Evolutionary conservation across 2,888 invertebrate genomes (phyloP).

Genomic region (Mimas tiliae): DNA sequence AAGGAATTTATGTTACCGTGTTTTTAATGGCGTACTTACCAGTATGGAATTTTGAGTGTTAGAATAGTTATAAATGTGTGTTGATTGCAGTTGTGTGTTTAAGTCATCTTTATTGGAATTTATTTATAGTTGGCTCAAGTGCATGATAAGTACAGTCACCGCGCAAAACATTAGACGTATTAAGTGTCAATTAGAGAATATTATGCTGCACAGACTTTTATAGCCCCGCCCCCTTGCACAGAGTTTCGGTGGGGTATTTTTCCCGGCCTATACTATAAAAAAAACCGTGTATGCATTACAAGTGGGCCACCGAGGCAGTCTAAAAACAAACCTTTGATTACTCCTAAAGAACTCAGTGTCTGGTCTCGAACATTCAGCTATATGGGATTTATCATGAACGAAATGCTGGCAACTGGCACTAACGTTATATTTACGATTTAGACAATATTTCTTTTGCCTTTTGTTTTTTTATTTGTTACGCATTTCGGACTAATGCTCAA

Average conservation of each 20-base stretch:
- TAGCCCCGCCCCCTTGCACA: no score
- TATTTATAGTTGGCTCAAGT: not conserved
- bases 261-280: no score
- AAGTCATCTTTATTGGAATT: not conserved
- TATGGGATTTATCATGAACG: constrained; percentile 51
- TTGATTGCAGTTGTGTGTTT: not conserved
- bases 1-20: not conserved
- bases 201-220: no score
- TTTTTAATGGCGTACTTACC: not conserved
- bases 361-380: constrained; percentile 44
- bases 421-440: constrained; percentile 21
- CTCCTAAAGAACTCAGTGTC: constrained; percentile 40
- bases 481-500: not conserved
- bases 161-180: no score
- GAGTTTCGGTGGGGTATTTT: no score
- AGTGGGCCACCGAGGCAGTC: no score
- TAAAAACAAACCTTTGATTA: constrained; percentile 39
- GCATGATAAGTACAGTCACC: no score
- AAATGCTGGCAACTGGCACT: constrained; percentile 15
- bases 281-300: no score
- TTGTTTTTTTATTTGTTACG: not conserved
- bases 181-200: no score
- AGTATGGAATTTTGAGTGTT: not conserved
- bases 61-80: not conserved
- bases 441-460: not conserved